These are phyloP conservation scores for Lampris incognitus DNA, from an alignment of 2,113 vertebrate genomes.

Conservation along the genomic window DNA sequence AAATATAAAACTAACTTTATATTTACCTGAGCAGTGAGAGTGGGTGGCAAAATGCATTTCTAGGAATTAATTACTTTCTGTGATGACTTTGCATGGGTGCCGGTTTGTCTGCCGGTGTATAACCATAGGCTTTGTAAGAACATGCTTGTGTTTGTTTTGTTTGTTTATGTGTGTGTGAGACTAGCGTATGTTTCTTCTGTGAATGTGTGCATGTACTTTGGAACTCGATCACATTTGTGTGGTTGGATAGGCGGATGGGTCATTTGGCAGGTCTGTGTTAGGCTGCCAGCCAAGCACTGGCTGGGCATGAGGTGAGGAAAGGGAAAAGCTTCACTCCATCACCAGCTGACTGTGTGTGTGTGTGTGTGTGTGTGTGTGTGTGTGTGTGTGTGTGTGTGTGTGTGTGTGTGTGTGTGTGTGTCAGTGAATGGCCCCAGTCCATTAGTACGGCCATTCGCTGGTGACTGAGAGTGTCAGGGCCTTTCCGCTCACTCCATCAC, in stretches of 20 bases:
- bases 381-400: constrained; percentile 15
- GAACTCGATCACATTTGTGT: constrained; percentile 63
- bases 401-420: neutral
- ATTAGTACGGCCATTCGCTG: constrained; percentile 68
- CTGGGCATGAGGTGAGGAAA: constrained; percentile 65
- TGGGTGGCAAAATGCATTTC: constrained; percentile 19
- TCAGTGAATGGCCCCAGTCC: constrained; percentile 50
- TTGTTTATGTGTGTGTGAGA: neutral
- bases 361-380: constrained; percentile 22
- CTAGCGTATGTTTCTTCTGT: neutral
- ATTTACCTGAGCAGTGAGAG: constrained; percentile 34
- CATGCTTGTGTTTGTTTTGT: constrained; percentile 10
- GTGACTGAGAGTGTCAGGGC: constrained; percentile 65
- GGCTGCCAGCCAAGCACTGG: constrained; percentile 63
- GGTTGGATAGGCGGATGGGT: constrained; percentile 57
- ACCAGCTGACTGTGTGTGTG: constrained; percentile 38
- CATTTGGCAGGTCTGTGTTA: constrained; percentile 66
- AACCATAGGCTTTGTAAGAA: neutral
- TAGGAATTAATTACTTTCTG: neutral
- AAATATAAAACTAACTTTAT: constrained; percentile 39
- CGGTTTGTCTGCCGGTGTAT: no score
- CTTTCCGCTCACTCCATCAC: constrained; percentile 63
- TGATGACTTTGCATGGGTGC: constrained; percentile 5
- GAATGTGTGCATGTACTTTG: constrained; percentile 19
- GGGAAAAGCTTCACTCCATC: constrained; percentile 73